Evolutionary conservation across 2,113 vertebrate genomes (phyloP).

Genomic region (Myiozetetes cayanensis): DNA sequence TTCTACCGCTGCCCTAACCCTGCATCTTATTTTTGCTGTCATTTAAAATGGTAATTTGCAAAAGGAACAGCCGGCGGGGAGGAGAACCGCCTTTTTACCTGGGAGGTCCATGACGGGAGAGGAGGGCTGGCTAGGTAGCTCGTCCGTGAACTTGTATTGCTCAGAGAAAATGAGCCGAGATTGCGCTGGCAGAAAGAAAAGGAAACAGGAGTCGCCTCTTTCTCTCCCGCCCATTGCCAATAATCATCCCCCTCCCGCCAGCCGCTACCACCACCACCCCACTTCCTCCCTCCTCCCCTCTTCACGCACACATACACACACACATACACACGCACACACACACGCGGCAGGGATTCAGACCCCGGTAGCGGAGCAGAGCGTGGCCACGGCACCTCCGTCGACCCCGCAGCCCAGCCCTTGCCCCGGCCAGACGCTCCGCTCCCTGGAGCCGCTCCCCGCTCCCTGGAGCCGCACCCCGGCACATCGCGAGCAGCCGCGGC

Average conservation of each 20-base stretch:
- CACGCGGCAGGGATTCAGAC: not conserved
- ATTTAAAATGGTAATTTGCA: not conserved
- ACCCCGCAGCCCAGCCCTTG: not conserved
- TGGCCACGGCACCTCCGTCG: too few species aligned
- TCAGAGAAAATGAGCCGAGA: conserved; percentile 67
- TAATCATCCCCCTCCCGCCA: conserved; percentile 63
- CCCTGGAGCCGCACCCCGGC: not conserved
- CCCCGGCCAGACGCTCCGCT: not conserved
- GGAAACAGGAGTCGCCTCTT: conserved; percentile 74
- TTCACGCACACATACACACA: not conserved
- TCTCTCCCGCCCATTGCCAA: conserved; percentile 85
- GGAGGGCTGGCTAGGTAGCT: conserved; percentile 54
- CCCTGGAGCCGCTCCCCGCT: not conserved
- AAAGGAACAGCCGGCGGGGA: not conserved
- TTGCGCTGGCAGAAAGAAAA: conserved; percentile 72
- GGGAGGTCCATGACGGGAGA: conserved; percentile 80
- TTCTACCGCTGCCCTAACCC: not conserved
- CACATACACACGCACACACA: not conserved
- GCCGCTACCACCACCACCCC: conserved; percentile 66
- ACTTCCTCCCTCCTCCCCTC: conserved; percentile 56
- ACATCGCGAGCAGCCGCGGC: not conserved
- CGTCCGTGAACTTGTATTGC: conserved; percentile 73
- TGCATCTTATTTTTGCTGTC: not conserved
- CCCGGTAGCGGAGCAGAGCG: not conserved
- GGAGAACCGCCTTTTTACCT: conserved; percentile 75